Percentiles rank a stretch among this genome's conserved stretches.
Evolutionary conservation across 1,140 invertebrate genomes (phyloP).

Genomic region (Metopolophium dirhodum): DNA sequence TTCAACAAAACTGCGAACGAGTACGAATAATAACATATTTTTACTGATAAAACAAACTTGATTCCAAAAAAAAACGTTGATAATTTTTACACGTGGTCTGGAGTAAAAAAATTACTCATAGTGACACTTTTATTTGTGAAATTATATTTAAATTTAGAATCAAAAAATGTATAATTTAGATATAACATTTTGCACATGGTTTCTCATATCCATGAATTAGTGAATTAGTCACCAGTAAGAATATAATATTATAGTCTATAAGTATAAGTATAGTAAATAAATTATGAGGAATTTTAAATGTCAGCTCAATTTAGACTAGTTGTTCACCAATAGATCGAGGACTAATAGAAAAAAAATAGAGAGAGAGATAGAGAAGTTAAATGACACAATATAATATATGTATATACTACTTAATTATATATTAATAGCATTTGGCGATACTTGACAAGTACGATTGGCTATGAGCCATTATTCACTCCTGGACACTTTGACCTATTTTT

Average conservation of each 20-base stretch:
- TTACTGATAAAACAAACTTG: not conserved
- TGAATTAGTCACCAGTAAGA: not conserved
- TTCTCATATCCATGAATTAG: not conserved
- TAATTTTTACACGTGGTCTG: not conserved
- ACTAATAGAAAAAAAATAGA: not conserved
- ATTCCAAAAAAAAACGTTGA: not conserved
- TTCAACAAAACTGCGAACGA: not conserved
- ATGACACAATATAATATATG: conserved; percentile 7
- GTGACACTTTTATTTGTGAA: not conserved
- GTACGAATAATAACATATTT: not conserved
- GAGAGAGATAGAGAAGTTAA: not conserved
- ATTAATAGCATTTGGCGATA: conserved; percentile 55
- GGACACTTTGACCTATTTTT: conserved; percentile 45
- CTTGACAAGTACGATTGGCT: conserved; percentile 37
- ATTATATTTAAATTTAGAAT: not conserved
- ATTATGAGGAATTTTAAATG: conserved; percentile 12
- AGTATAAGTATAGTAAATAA: not conserved
- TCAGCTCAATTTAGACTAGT: conserved; percentile 16
- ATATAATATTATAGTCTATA: not conserved
- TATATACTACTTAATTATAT: conserved; percentile 32
- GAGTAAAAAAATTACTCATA: not conserved
- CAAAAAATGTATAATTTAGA: not conserved
- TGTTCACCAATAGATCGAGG: not conserved
- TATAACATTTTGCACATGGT: not conserved
- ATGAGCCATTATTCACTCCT: conserved; percentile 26